These are phyloP conservation scores for Trichogramma evanescens DNA, from an alignment of 2,888 invertebrate species.

Conservation along the genomic window DNA sequence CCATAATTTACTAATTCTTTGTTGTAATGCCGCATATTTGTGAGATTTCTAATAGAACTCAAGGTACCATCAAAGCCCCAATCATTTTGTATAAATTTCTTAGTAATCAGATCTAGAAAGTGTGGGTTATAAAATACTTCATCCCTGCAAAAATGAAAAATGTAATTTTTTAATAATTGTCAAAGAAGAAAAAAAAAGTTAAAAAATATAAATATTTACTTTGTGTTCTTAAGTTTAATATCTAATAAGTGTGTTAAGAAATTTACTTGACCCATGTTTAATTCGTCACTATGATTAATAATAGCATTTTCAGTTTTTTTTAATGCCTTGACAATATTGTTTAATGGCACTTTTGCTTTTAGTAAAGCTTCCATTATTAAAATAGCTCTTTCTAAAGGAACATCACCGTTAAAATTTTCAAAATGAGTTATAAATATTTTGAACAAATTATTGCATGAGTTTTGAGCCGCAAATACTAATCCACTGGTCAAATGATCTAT, in stretches of 20 bases:
- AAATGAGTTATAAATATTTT: neutral
- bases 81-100: slow-evolving; percentile 5
- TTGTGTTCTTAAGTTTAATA: neutral
- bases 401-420: neutral
- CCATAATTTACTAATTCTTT: slow-evolving; percentile 8
- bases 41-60: slow-evolving; percentile 2
- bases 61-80: slow-evolving; percentile 2
- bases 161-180: neutral
- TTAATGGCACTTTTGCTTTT: neutral
- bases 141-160: neutral
- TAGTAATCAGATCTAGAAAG: neutral
- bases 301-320: slow-evolving; percentile 1
- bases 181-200: neutral
- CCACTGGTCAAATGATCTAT: neutral
- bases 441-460: neutral
- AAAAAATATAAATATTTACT: neutral
- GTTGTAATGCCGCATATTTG: neutral
- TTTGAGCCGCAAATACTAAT: neutral
- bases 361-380: slow-evolving; percentile 1
- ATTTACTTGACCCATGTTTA: neutral
- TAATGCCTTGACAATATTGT: neutral
- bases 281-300: neutral
- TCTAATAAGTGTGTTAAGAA: neutral
- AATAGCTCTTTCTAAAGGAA: neutral
- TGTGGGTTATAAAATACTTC: neutral